Percentiles rank a stretch among this genome's conserved stretches.
Evolutionary conservation across 2,113 vertebrate species (phyloP).

Genomic region (Telmatochromis brachygnathus): DNA sequence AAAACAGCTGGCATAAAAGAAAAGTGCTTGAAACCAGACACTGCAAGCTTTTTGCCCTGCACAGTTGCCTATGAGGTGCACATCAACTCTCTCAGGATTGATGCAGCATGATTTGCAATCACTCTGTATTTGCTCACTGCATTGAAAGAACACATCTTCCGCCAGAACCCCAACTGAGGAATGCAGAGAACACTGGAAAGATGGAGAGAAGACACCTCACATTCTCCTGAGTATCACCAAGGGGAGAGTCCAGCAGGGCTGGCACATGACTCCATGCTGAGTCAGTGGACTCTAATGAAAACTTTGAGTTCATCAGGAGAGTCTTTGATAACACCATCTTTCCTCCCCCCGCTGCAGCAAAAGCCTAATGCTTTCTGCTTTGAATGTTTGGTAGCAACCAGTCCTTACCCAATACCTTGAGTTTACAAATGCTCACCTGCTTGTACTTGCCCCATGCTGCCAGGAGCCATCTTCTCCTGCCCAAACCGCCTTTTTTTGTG

Average conservation of each 20-base stretch:
- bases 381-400: slow-evolving; percentile 73
- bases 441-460: slow-evolving; percentile 56
- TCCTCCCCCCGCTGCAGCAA: slow-evolving; percentile 45
- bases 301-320: slow-evolving; percentile 40
- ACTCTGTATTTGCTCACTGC: slow-evolving; percentile 43
- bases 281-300: slow-evolving; percentile 44
- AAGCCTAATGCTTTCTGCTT: slow-evolving; percentile 66
- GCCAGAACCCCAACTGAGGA: slow-evolving; percentile 25
- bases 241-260: slow-evolving; percentile 20
- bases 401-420: slow-evolving; percentile 56
- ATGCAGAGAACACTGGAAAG: slow-evolving; percentile 15
- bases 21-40: slow-evolving; percentile 36
- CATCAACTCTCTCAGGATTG: slow-evolving; percentile 56
- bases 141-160: slow-evolving; percentile 32
- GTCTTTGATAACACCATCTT: slow-evolving; percentile 42
- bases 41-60: slow-evolving; percentile 49
- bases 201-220: slow-evolving; percentile 12
- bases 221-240: slow-evolving; percentile 21
- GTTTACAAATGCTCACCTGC: slow-evolving; percentile 56
- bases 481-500: slow-evolving; percentile 19
- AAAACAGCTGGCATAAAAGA: slow-evolving; percentile 17
- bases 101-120: slow-evolving; percentile 37
- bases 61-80: slow-evolving; percentile 17
- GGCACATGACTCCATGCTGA: slow-evolving; percentile 6
- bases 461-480: slow-evolving; percentile 23